Evolutionary conservation across 2,888 invertebrate genomes (phyloP).

Genomic region (Troilus luridus): DNA sequence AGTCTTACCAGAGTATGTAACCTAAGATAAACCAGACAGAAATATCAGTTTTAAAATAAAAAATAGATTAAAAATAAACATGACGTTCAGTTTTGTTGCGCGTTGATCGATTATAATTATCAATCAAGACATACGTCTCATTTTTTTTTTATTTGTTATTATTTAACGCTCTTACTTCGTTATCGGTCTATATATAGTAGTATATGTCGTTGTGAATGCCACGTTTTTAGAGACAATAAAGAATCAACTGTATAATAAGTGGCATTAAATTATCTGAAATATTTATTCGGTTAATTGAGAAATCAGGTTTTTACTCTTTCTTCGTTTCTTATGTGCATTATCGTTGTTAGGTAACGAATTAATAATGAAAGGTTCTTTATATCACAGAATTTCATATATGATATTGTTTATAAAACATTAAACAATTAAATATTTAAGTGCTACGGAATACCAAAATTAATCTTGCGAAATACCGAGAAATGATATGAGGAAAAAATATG

Average conservation of each 20-base stretch:
- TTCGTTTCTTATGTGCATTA: too few relatives aligned
- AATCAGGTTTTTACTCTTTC: too few relatives aligned
- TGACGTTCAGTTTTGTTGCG: background rate
- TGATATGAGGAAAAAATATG: too few relatives aligned
- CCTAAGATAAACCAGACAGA: background rate
- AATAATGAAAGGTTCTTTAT: too few relatives aligned
- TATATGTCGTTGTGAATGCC: too few relatives aligned
- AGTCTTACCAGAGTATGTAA: background rate
- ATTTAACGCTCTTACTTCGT: background rate
- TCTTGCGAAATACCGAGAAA: too few relatives aligned
- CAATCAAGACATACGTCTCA: background rate
- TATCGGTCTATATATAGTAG: background rate
- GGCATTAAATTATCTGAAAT: background rate
- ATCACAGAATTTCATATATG: too few relatives aligned
- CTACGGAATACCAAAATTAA: too few relatives aligned
- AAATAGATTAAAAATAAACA: slow-evolving; percentile 7
- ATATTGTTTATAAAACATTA: too few relatives aligned
- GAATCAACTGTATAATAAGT: too few relatives aligned
- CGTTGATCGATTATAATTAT: background rate
- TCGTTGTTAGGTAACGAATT: too few relatives aligned
- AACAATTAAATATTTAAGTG: too few relatives aligned
- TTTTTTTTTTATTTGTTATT: background rate
- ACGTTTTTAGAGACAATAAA: background rate
- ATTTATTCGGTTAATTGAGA: background rate
- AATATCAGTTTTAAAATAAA: background rate